Conservation (phyloP, 2,797 vertebrate genomes). For the Cetoscarus ocellatus region DNA sequence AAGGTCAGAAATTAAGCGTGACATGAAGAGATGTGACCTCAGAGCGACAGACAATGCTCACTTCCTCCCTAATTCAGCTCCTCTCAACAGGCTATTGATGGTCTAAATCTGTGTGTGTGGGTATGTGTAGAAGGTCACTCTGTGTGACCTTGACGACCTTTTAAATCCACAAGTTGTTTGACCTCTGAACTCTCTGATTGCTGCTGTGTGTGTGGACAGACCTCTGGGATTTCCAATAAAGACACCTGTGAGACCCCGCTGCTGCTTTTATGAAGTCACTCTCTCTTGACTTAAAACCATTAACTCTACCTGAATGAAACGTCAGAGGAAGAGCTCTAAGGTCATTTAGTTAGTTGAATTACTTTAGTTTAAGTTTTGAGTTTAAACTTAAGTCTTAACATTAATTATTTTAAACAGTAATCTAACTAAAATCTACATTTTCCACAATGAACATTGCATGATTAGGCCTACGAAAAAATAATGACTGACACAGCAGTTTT, state of each 20-base stretch:
- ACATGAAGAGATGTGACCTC: constrained; percentile 67
- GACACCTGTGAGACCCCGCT: constrained; percentile 63
- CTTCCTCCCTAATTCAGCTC: constrained; percentile 70
- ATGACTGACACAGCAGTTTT: too few relatives aligned
- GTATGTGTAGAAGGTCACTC: constrained; percentile 32
- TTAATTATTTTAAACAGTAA: too few relatives aligned
- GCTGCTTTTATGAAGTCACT: constrained; percentile 37
- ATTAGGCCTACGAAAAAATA: too few relatives aligned
- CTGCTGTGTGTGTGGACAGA: constrained; percentile 40
- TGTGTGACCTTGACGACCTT: constrained; percentile 65
- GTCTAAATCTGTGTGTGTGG: constrained; percentile 35
- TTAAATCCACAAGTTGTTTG: constrained; percentile 77
- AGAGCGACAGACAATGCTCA: constrained; percentile 73
- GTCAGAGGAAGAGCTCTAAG: constrained; percentile 2
- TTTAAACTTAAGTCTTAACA: too few relatives aligned
- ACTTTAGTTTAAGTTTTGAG: too few relatives aligned
- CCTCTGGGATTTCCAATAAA: constrained; percentile 60
- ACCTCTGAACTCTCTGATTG: constrained; percentile 70
- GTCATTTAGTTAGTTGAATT: not conserved
- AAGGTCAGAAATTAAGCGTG: constrained; percentile 66
- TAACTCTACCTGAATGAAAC: constrained; percentile 16
- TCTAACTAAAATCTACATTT: too few relatives aligned
- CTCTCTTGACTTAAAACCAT: constrained; percentile 35
- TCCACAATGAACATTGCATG: too few relatives aligned
- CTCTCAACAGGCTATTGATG: constrained; percentile 48